Evolutionary conservation across 2,888 invertebrate species (phyloP).

Genomic region (Dicycla oo): DNA sequence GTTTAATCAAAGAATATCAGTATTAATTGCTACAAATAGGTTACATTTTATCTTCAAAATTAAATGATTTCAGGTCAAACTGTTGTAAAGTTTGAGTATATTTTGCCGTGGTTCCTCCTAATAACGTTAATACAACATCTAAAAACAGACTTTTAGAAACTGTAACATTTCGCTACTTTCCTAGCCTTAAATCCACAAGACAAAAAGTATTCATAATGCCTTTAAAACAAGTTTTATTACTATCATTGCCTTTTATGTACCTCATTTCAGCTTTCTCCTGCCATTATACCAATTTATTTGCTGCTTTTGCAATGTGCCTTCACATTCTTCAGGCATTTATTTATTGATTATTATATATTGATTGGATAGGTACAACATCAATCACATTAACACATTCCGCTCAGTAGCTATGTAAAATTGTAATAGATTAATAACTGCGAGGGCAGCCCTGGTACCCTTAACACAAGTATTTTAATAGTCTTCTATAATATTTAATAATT

Average conservation of each 20-base stretch:
- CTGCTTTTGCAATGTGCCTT: background rate
- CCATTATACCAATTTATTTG: background rate
- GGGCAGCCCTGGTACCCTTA: too few species aligned
- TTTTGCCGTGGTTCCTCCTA: background rate
- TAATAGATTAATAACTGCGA: too few species aligned
- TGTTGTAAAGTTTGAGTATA: background rate
- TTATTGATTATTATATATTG: background rate
- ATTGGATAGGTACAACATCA: too few species aligned
- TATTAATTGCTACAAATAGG: conserved; percentile 5
- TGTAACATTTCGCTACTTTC: background rate
- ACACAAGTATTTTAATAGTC: too few species aligned
- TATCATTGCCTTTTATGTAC: background rate
- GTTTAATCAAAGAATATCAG: background rate
- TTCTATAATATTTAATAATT: too few species aligned
- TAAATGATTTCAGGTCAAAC: background rate
- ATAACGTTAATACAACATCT: background rate
- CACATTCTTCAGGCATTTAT: too few species aligned
- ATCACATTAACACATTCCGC: too few species aligned
- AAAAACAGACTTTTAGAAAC: background rate
- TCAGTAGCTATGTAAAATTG: too few species aligned
- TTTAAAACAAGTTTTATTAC: background rate
- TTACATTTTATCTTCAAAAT: conserved; percentile 13
- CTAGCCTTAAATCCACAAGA: background rate
- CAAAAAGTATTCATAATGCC: background rate
- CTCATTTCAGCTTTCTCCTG: background rate